Evolutionary conservation across 1,140 invertebrate species (phyloP).

Genomic region (Dendroctonus valens): DNA sequence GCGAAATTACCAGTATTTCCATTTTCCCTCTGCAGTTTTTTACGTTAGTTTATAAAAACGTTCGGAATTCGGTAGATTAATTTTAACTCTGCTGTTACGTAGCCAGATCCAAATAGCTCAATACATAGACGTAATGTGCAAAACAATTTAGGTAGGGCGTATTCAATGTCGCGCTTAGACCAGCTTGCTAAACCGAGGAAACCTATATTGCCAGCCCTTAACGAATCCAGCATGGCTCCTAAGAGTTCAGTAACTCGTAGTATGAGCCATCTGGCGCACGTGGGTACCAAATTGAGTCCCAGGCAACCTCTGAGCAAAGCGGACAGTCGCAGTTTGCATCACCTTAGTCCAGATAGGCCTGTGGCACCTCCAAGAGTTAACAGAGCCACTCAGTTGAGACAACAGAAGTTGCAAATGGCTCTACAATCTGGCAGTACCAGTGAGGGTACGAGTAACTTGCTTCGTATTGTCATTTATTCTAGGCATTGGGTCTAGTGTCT

Average conservation of each 20-base stretch:
- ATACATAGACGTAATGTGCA: too few relatives aligned
- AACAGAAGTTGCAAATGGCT: conserved; percentile 42
- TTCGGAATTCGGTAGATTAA: too few relatives aligned
- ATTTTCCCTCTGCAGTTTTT: too few relatives aligned
- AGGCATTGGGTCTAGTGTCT: conserved; percentile 26
- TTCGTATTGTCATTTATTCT: conserved; percentile 24
- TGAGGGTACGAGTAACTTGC: conserved; percentile 41
- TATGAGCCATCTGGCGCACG: conserved; percentile 64
- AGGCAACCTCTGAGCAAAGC: conserved; percentile 44
- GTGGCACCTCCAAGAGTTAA: conserved; percentile 46
- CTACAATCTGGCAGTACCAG: conserved; percentile 40
- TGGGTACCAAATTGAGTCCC: conserved; percentile 38
- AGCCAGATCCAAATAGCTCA: too few relatives aligned
- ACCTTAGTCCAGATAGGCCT: conserved; percentile 55
- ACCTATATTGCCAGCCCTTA: conserved; percentile 56
- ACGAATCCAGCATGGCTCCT: conserved; percentile 47
- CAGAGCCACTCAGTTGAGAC: conserved; percentile 46
- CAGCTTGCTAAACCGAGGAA: conserved; percentile 72
- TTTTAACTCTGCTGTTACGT: too few relatives aligned
- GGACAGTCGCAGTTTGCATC: conserved; percentile 64
- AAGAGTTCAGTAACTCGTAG: conserved; percentile 58
- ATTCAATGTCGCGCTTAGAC: conserved; percentile 89
- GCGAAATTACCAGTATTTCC: too few relatives aligned
- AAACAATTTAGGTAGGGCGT: conserved; percentile 66
- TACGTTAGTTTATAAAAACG: too few relatives aligned